These are phyloP conservation scores for Drosophila hydei DNA, from an alignment of 1,140 invertebrate genomes.

Conservation along the genomic window DNA sequence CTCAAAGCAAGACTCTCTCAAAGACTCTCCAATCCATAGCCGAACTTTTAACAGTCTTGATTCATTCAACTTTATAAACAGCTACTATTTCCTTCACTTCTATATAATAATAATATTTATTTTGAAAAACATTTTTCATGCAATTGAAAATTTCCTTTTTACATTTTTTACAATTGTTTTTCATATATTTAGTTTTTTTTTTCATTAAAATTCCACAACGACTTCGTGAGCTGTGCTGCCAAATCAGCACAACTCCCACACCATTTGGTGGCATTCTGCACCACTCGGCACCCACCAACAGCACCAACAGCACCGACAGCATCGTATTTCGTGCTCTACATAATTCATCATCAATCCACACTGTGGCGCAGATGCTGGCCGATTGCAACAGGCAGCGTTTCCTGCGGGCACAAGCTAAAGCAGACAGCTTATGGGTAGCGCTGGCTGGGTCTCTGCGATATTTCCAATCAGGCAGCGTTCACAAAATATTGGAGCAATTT, in stretches of 20 bases:
- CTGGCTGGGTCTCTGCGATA: slow-evolving; percentile 40
- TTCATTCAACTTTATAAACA: too few species aligned
- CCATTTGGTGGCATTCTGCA: slow-evolving; percentile 24
- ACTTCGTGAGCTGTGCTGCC: slow-evolving; percentile 66
- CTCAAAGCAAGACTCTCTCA: too few species aligned
- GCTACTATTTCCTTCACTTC: not conserved
- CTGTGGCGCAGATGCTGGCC: slow-evolving; percentile 50
- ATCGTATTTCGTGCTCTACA: slow-evolving; percentile 83
- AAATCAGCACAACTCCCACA: slow-evolving; percentile 71
- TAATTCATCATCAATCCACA: slow-evolving; percentile 83
- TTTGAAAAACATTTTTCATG: slow-evolving; percentile 13
- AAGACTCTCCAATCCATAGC: too few species aligned
- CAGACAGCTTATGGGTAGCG: not conserved
- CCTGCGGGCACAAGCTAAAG: slow-evolving; percentile 55
- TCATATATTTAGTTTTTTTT: slow-evolving; percentile 20
- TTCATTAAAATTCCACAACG: slow-evolving; percentile 70
- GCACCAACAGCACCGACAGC: slow-evolving; percentile 41
- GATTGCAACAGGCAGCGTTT: slow-evolving; percentile 35
- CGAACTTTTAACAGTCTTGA: too few species aligned
- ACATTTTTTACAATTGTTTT: slow-evolving; percentile 28
- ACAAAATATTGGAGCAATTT: slow-evolving; percentile 80
- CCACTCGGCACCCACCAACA: slow-evolving; percentile 30
- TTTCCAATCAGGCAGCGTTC: slow-evolving; percentile 67
- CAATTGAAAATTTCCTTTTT: slow-evolving; percentile 16
- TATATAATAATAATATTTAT: not conserved